A percentile compares a stretch with the other conserved stretches of the same genome.
phyloP scores from a whole-genome alignment of 2,113 vertebrate genomes.

The Neofelis nebulosa region DNA sequence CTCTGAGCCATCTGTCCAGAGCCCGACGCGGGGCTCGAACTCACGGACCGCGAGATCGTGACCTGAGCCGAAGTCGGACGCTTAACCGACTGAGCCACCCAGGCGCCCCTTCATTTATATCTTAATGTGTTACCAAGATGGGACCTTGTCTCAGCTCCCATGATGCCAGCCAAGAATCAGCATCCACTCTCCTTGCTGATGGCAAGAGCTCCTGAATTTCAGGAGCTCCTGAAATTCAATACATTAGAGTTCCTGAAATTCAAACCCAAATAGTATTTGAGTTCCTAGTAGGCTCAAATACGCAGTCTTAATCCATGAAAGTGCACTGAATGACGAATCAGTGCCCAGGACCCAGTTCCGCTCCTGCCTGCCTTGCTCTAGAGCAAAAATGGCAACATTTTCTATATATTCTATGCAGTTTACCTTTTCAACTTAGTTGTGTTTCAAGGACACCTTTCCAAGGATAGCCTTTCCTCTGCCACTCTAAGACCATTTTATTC shows the following conservation, averaged over 20 bases:
- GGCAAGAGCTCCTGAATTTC: neutral
- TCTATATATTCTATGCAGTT: neutral
- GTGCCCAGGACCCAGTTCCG: neutral
- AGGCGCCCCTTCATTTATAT: conserved; percentile 5
- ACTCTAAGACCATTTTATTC: neutral
- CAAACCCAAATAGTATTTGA: neutral
- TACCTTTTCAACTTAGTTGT: neutral
- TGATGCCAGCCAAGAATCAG: neutral
- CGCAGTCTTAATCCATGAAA: neutral
- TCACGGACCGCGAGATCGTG: no score
- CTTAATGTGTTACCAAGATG: neutral
- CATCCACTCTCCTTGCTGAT: neutral
- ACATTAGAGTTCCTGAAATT: neutral
- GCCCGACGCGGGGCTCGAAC: no score
- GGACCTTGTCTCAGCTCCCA: neutral
- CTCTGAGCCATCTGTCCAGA: no score
- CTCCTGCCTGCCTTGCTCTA: neutral
- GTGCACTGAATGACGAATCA: neutral
- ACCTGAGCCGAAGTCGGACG: no score
- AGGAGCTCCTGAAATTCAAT: neutral
- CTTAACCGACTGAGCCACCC: no score
- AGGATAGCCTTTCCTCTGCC: neutral
- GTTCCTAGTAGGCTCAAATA: neutral
- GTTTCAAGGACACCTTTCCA: neutral
- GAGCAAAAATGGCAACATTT: neutral